Evolutionary conservation across 2,888 invertebrate genomes (phyloP).

Genomic region (Sericinus montela): DNA sequence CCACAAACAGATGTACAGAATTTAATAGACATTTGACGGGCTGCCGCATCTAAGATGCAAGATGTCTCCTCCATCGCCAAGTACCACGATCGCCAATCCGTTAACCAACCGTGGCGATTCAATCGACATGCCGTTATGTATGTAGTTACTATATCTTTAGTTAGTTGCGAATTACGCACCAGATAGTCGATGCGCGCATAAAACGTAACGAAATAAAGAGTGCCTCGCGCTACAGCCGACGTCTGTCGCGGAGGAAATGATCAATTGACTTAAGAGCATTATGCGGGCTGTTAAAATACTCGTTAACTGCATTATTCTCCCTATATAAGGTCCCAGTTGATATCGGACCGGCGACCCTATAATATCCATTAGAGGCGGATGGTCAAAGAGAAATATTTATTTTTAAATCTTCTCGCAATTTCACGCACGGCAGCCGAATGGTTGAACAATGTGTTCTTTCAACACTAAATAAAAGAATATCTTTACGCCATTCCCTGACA

Average conservation of each 20-base stretch:
- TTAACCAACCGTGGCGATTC: no score
- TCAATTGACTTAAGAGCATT: conserved; percentile 45
- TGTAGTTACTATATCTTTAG: no score
- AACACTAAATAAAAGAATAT: no score
- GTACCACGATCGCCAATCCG: no score
- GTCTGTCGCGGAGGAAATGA: conserved; percentile 51
- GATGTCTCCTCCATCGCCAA: no score
- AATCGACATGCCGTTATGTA: no score
- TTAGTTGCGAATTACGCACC: neutral
- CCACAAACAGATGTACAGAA: no score
- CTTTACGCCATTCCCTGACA: no score
- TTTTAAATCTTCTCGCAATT: conserved; percentile 3
- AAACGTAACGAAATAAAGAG: conserved; percentile 42
- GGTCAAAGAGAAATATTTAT: neutral
- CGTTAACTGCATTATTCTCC: conserved; percentile 26
- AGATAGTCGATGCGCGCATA: conserved; percentile 22
- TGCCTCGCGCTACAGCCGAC: conserved; percentile 47
- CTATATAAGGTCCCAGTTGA: neutral
- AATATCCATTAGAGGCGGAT: conserved; percentile 3
- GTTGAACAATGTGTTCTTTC: no score
- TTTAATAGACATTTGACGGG: no score
- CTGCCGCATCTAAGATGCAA: no score
- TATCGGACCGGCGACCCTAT: conserved; percentile 11
- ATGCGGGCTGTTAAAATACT: conserved; percentile 53
- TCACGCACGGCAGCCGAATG: neutral